Base-by-base conservation (phyloP, 2,888 invertebrate genomes). In the Chouioia cunea region DNA sequence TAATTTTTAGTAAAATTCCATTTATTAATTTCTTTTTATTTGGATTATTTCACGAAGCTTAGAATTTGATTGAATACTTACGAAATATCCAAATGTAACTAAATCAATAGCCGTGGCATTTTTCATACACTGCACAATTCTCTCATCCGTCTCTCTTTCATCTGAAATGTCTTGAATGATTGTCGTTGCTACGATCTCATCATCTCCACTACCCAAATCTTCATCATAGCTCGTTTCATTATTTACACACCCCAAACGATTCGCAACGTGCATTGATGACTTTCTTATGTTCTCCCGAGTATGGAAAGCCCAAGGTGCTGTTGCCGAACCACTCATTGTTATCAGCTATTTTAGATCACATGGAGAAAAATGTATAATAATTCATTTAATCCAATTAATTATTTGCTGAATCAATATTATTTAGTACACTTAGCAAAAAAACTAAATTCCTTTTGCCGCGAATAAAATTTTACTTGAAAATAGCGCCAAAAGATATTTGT, bases 291-390 rank as follows among this genome's bases (percentile, higher is more conserved):
- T 52, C 2, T 58, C 59, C 6, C 68, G 70, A 0, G 77, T 47
- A 10, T 79, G 78, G 15, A 77, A 27, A 8, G 73, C 71, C 78
- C 77, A 80, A 0, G 72, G 4, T 4, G 66, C 59, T 1, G 76
- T 20, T 1, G 79, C 77, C 14, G 75, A 70, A 4, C 80, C 81
- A 27, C 84, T 80, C 3, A 80, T 79, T 22, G 80, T 73, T 57
- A 84, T 81, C 53, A 79, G 74, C 73, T 73, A 15, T 46, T 15
- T n/a, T n/a, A n/a, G n/a, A n/a, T n/a, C n/a, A n/a, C n/a, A n/a
- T n/a, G n/a, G n/a, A n/a, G n/a, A n/a, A n/a, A n/a, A n/a, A n/a
- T n/a, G n/a, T n/a, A n/a, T n/a, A n/a, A n/a, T n/a, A n/a, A n/a
- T n/a, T n/a, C n/a, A n/a, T n/a, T n/a, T n/a, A n/a, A n/a, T n/a